phyloP scores from a whole-genome alignment of 2,888 invertebrate genomes.

The Coelinius sp. region DNA sequence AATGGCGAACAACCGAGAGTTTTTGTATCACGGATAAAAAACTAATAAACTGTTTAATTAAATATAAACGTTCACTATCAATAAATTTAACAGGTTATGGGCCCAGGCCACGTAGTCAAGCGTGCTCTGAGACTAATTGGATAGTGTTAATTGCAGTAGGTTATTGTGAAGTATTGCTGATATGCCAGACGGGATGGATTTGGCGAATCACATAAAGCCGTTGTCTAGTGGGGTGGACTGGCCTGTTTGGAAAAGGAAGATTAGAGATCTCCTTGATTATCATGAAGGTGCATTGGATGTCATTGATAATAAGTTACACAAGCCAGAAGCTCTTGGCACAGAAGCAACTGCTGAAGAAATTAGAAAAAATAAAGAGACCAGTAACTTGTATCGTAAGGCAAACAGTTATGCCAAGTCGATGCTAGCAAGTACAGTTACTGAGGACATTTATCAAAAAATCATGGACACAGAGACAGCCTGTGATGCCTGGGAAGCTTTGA shows the following conservation, averaged over 20 bases:
- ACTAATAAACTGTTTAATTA: no score
- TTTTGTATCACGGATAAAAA: no score
- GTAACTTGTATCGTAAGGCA: constrained; percentile 55
- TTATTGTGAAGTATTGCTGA: neutral
- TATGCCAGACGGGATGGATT: constrained; percentile 44
- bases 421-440: constrained; percentile 57
- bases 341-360: constrained; percentile 41
- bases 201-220: constrained; percentile 51
- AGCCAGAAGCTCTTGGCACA: constrained; percentile 46
- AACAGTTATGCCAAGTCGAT: constrained; percentile 62
- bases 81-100: no score
- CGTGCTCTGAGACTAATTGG: neutral
- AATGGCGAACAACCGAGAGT: no score
- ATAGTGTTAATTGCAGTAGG: neutral
- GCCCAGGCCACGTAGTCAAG: neutral
- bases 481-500: constrained; percentile 58
- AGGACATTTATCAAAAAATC: constrained; percentile 60
- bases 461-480: constrained; percentile 60
- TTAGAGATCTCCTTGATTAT: constrained; percentile 56
- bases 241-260: constrained; percentile 59
- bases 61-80: no score
- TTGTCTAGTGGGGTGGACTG: constrained; percentile 53
- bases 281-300: constrained; percentile 56
- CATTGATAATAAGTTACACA: constrained; percentile 52
- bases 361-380: constrained; percentile 41